Evolutionary conservation across 2,113 vertebrate genomes (phyloP), one percentile per base, ranked within the genome.

Genomic region (Plestiodon gilberti): DNA sequence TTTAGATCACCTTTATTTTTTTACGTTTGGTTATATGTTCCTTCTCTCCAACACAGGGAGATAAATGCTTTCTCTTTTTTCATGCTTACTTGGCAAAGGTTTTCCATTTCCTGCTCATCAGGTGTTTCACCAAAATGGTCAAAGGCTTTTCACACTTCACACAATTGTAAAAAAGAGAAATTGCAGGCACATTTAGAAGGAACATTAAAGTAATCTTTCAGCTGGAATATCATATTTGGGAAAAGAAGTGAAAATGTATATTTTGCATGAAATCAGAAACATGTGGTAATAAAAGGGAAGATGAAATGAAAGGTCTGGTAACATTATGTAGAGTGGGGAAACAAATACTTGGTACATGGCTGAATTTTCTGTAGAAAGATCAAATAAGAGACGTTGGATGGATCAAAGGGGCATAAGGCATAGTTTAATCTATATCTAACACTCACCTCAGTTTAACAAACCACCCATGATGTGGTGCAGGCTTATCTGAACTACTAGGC

Each of bases 391-490:
- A 89, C 84, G 4, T 65, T 1, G 65, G 15, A 23, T 6, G 82
- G 92, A 93, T 91, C 95, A 91, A 95, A 92, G 90, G 79, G 85
- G 22, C 73, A 85, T 48, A 0, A 40, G 1, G 59, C 79, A 59
- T 82, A 87, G 69, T 89, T 76, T 94, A 91, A 94, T 92, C 89
- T 83, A 59, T 13, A 67, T 10, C 74, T 77, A 33, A 78, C 93
- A 91, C 78, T 95, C 95, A 88, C 92, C 92, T 91, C 76, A 48
- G 48, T 83, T 93, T 94, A 90, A 91, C 89, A 89, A 82, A 91
- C 79, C 89, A 81, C 87, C 89, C 82, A 4, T 93, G 95, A 94
- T 81, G 86, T 6, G 92, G 89, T 87, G 90, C 95, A 97, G 95
- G 77, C 90, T 92, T 88, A 88, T 90, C 88, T 85, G 87, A 43